A percentile compares a stretch with the other conserved stretches of the same genome.
phyloP scores from a whole-genome alignment of 2,113 vertebrate species.

The Acrocephalus arundinaceus region DNA sequence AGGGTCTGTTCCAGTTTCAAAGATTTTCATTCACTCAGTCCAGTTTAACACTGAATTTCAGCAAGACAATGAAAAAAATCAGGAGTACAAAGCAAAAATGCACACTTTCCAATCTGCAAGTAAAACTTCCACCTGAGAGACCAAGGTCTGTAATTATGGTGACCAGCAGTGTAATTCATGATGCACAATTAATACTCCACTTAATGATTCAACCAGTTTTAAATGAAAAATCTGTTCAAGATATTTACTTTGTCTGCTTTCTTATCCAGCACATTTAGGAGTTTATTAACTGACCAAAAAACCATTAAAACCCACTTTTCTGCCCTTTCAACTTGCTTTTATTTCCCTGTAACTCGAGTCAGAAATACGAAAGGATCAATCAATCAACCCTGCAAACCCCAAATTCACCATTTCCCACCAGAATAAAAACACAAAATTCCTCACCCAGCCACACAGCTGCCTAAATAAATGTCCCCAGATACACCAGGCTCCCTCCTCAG shows the following conservation, averaged over 20 bases:
- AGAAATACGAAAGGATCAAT: not conserved
- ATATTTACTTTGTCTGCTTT: not conserved
- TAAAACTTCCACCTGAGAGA: not conserved
- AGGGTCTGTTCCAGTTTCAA: not conserved
- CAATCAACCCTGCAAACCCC: not conserved
- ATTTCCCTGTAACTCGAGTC: not conserved
- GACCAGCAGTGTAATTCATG: not conserved
- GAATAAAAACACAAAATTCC: not conserved
- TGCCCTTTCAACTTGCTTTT: not conserved
- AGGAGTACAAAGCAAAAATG: not conserved
- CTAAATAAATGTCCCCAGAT: slow-evolving; percentile 23
- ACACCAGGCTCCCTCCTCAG: not conserved
- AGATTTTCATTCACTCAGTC: not conserved
- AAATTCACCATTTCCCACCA: slow-evolving; percentile 10
- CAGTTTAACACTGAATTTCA: not conserved
- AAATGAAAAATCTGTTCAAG: not conserved
- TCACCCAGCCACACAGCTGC: not conserved
- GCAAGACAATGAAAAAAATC: not conserved
- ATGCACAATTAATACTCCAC: not conserved
- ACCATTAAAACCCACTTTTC: not conserved
- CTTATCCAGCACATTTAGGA: not conserved
- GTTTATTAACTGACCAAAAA: not conserved
- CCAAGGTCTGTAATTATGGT: not conserved
- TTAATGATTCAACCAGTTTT: not conserved
- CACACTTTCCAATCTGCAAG: not conserved